Evolutionary conservation across 2,888 invertebrate species (phyloP).

Genomic region (Trypoxylon attenuatum): DNA sequence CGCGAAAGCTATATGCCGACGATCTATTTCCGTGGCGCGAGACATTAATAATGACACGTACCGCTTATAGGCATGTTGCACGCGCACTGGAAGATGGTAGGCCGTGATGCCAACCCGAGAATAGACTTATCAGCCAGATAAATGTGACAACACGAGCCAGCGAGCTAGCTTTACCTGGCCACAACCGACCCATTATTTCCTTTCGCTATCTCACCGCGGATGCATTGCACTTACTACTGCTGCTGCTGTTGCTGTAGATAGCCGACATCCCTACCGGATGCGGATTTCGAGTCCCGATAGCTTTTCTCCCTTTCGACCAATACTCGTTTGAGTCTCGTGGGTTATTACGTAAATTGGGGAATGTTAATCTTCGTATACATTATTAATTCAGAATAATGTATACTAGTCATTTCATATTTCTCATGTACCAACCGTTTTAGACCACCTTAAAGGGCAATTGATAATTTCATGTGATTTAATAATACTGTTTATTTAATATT

Average conservation of each 20-base stretch:
- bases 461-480: no score
- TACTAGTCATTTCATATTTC: no score
- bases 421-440: no score
- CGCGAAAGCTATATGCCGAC: neutral
- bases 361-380: no score
- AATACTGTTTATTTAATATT: no score
- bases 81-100: constrained; percentile 44
- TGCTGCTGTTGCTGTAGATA: no score
- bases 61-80: constrained; percentile 35
- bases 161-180: constrained; percentile 41
- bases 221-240: constrained; percentile 42
- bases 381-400: no score
- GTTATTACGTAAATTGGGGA: no score
- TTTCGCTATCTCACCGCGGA: constrained; percentile 49
- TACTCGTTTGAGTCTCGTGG: no score
- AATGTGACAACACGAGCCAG: constrained; percentile 49
- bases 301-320: constrained; percentile 17
- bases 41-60: constrained; percentile 40
- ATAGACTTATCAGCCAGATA: constrained; percentile 53
- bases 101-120: constrained; percentile 42
- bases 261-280: no score
- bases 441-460: no score
- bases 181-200: constrained; percentile 49
- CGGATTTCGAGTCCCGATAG: constrained; percentile 39
- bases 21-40: constrained; percentile 23